Conservation (phyloP, 2,797 vertebrate species). For the Coluber constrictor region DNA sequence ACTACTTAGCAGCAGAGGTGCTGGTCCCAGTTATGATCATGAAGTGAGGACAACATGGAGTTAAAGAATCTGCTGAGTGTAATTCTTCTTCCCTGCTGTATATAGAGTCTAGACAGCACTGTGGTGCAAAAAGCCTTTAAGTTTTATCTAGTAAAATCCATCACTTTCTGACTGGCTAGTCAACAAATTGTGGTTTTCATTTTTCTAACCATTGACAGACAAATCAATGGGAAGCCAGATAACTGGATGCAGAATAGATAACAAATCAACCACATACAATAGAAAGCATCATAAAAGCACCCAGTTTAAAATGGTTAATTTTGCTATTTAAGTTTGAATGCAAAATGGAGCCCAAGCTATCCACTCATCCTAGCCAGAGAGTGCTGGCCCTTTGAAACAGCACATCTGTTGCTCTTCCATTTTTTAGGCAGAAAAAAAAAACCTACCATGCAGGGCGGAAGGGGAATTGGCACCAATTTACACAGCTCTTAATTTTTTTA, state of each 20-base stretch:
- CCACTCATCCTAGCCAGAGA: slow-evolving; percentile 20
- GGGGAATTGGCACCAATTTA: slow-evolving; percentile 53
- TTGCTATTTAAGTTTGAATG: slow-evolving; percentile 43
- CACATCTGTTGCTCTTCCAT: slow-evolving; percentile 59
- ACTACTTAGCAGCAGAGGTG: background rate
- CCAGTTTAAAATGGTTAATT: slow-evolving; percentile 18
- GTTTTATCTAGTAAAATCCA: background rate
- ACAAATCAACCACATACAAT: background rate
- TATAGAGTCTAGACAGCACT: background rate
- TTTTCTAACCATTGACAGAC: background rate
- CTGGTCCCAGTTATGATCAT: background rate
- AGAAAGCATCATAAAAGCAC: slow-evolving; percentile 36
- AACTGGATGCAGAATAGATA: background rate
- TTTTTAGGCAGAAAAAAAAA: slow-evolving; percentile 43
- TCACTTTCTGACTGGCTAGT: background rate
- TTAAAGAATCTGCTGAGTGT: background rate
- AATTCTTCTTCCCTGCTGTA: background rate
- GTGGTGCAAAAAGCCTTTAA: background rate
- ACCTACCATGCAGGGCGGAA: background rate
- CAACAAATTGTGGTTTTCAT: background rate
- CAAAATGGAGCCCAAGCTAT: slow-evolving; percentile 39
- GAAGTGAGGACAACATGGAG: background rate
- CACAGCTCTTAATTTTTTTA: slow-evolving; percentile 40
- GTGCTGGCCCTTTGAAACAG: slow-evolving; percentile 38
- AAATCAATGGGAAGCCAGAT: background rate